Base-by-base conservation (phyloP, 1,140 invertebrate species). In the Micrasema longulum region DNA sequence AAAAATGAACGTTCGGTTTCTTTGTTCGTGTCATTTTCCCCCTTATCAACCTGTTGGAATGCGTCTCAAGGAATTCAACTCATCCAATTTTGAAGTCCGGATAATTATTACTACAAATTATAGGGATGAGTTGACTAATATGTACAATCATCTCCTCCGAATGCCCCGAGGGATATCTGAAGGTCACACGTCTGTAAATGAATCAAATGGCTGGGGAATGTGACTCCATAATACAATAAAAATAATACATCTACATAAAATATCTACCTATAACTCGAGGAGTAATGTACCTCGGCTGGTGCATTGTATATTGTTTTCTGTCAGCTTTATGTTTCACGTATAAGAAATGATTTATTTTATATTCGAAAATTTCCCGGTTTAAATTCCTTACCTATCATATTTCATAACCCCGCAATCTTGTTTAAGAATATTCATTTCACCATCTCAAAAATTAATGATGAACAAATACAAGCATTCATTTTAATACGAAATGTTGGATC, bases 51-150 rank as follows among this genome's bases (percentile, higher is more conserved):
- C 3, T 9, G 12, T 35, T n/a, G 55, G 55, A 60, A 60, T 60
- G 55, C 9, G 36, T 31, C 22, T 22, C n/a, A 16, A 60, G 36
- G 55, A 60, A 60, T 60, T 60, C 55, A 16, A 38, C 16, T 38
- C 55, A 60, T 60, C 22, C 36, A 35, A 60, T 60, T 60, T 57
- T 12, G 55, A 35, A 35, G 3, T 60, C 35, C 22, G 14, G 55
- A 41, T 60, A 60, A 60, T 60, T 43, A 60, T 38, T 60, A n/a
- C 16, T 16, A 12, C 35, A 60, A 60, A 60, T 60, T 60, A 38
- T 41, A 60, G 55, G 55, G 36, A 60, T 38, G 36, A 60, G 55
- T 12, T 60, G 55, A 60, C 55, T 38, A 60, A 60, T 60, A 38
- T 10, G 10, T 41, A 41, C 36, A 41, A 60, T 60, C 36, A 41